Percentiles rank a stretch among this genome's conserved stretches.
Conservation (phyloP, 2,797 vertebrate species). For the Pagetopsis macropterus region DNA sequence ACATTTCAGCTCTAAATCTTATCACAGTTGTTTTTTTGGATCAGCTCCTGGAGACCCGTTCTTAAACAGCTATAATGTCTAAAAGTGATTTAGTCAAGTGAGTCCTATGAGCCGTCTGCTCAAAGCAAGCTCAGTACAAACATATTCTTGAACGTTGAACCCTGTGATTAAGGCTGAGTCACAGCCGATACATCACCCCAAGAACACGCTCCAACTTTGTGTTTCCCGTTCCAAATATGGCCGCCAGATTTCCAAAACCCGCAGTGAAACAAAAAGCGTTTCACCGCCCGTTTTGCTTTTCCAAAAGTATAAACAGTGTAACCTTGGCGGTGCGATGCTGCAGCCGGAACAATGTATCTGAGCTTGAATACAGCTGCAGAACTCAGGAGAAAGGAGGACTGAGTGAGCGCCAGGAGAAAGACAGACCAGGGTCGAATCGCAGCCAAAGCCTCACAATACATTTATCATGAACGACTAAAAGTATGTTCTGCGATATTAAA, state of each 20-base stretch:
- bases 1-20: background rate
- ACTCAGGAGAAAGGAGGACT: background rate
- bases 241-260: constrained; percentile 60
- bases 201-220: constrained; percentile 39
- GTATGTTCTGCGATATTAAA: background rate
- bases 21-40: background rate
- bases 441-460: background rate
- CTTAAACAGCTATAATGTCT: background rate
- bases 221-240: constrained; percentile 53
- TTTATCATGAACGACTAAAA: background rate
- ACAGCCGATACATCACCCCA: constrained; percentile 24
- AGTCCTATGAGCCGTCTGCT: background rate
- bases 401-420: background rate
- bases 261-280: constrained; percentile 34
- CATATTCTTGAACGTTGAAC: constrained; percentile 8
- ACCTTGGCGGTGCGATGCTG: constrained; percentile 27
- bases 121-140: constrained; percentile 14
- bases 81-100: too few relatives aligned
- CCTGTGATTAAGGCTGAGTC: constrained; percentile 43
- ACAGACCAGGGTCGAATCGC: constrained; percentile 7
- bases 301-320: constrained; percentile 35
- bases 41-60: background rate
- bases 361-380: constrained; percentile 20
- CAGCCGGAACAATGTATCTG: constrained; percentile 32
- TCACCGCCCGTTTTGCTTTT: constrained; percentile 47